Evolutionary conservation across 2,888 invertebrate species (phyloP).

Genomic region (Drosophila ustulata): DNA sequence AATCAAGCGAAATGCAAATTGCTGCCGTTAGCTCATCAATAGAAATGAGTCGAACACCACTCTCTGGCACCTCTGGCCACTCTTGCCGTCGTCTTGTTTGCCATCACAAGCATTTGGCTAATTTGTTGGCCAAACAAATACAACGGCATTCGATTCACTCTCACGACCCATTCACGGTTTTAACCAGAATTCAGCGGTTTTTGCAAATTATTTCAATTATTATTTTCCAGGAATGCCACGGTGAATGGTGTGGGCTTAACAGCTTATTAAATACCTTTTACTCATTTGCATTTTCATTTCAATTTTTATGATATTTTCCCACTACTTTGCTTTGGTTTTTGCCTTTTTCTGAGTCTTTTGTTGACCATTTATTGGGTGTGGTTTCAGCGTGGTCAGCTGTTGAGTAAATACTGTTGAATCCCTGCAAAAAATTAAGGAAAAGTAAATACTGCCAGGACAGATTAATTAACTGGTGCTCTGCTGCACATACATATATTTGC

Average conservation of each 20-base stretch:
- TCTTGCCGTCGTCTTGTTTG: not conserved
- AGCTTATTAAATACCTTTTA: not conserved
- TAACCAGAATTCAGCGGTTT: slow-evolving; percentile 6
- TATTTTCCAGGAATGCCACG: not conserved
- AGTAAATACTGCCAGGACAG: not conserved
- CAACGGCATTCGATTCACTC: not conserved
- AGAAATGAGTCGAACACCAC: slow-evolving; percentile 4
- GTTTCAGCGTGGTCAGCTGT: not conserved
- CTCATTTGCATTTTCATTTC: not conserved
- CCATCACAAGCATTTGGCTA: slow-evolving; percentile 5
- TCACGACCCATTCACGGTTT: slow-evolving; percentile 1
- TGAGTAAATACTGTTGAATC: not conserved
- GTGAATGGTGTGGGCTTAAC: not conserved
- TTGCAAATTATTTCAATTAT: slow-evolving; percentile 6
- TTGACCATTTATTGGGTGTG: not conserved
- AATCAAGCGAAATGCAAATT: slow-evolving; percentile 63
- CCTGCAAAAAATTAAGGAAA: not conserved
- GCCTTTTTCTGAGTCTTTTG: not conserved
- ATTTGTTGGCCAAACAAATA: slow-evolving; percentile 25
- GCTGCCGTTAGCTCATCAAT: slow-evolving; percentile 37
- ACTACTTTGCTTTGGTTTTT: not conserved
- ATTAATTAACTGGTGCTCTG: not conserved
- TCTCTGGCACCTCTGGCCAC: not conserved
- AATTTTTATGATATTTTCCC: not conserved
- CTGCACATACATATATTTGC: not conserved